Evolutionary conservation across 2,888 invertebrate genomes (phyloP).

Genomic region (Cephus pulcher): DNA sequence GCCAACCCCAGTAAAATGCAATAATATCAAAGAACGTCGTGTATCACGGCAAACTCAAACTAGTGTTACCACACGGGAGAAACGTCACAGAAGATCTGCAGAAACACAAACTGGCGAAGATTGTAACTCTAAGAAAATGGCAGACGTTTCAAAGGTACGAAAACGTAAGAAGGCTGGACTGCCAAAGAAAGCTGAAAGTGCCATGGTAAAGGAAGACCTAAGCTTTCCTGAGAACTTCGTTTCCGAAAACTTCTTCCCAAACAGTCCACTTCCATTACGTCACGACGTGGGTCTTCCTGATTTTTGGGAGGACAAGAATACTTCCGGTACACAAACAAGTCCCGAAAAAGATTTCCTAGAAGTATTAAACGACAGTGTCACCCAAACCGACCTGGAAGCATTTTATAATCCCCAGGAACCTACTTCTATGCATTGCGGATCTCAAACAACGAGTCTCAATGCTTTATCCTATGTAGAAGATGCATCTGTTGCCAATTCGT

Average conservation of each 20-base stretch:
- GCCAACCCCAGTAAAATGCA: slow-evolving; percentile 38
- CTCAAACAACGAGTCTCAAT: slow-evolving; percentile 40
- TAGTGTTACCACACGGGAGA: slow-evolving; percentile 41
- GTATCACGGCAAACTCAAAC: slow-evolving; percentile 62
- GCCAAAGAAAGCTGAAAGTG: slow-evolving; percentile 24
- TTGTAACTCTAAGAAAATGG: slow-evolving; percentile 10
- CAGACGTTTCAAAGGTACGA: slow-evolving; percentile 23
- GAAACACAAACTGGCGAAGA: slow-evolving; percentile 54
- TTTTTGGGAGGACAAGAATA: slow-evolving; percentile 62
- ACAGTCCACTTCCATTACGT: slow-evolving; percentile 55
- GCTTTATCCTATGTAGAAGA: slow-evolving; percentile 43
- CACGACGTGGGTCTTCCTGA: slow-evolving; percentile 58
- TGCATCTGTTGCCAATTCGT: slow-evolving; percentile 32
- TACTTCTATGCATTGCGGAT: slow-evolving; percentile 38
- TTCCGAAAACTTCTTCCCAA: slow-evolving; percentile 49
- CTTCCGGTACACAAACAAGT: slow-evolving; percentile 63
- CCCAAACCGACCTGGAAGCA: slow-evolving; percentile 51
- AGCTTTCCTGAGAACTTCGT: slow-evolving; percentile 40
- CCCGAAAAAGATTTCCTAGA: slow-evolving; percentile 56
- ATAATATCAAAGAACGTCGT: slow-evolving; percentile 29
- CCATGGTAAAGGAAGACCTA: slow-evolving; percentile 41
- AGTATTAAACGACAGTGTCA: slow-evolving; percentile 49
- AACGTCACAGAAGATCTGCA: slow-evolving; percentile 45
- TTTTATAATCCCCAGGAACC: slow-evolving; percentile 42
- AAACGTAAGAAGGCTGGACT: slow-evolving; percentile 23